phyloP scores from a whole-genome alignment of 2,797 vertebrate genomes.

The Pangasius mekongensis region DNA sequence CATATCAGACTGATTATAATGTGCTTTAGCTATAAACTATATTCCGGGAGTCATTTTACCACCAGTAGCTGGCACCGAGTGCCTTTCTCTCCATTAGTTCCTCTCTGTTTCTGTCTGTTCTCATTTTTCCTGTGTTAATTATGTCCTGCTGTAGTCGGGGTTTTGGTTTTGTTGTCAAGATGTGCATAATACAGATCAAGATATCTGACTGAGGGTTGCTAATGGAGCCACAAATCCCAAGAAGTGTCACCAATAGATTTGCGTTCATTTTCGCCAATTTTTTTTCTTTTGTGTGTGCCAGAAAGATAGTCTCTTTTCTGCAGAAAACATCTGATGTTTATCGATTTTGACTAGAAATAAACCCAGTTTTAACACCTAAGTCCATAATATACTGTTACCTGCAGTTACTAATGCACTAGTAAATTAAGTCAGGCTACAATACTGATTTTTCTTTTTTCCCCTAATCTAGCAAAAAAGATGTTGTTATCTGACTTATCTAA shows the following conservation, averaged over 20 bases:
- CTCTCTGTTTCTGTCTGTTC: background rate
- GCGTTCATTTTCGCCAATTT: background rate
- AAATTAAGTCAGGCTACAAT: background rate
- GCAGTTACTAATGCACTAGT: background rate
- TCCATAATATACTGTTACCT: background rate
- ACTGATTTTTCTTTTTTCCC: background rate
- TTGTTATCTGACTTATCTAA: background rate
- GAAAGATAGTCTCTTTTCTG: background rate
- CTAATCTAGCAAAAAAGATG: background rate
- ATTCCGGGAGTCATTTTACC: constrained; percentile 26
- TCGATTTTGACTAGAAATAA: background rate
- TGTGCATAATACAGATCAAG: background rate
- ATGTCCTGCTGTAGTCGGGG: background rate
- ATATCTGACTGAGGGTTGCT: background rate
- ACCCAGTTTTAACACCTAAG: background rate
- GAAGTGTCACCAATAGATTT: background rate
- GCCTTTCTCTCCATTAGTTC: background rate
- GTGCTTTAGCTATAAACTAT: constrained; percentile 59
- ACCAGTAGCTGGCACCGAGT: constrained; percentile 31
- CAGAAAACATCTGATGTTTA: background rate
- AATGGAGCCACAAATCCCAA: background rate
- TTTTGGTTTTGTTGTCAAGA: background rate
- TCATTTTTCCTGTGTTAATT: constrained; percentile 9
- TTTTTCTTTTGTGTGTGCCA: background rate
- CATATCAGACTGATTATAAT: constrained; percentile 43